A percentile compares a stretch with the other conserved stretches of the same genome.
These are phyloP conservation scores for Melanotaenia duboulayi DNA, from an alignment of 2,113 vertebrate genomes.

Conservation along the genomic window DNA sequence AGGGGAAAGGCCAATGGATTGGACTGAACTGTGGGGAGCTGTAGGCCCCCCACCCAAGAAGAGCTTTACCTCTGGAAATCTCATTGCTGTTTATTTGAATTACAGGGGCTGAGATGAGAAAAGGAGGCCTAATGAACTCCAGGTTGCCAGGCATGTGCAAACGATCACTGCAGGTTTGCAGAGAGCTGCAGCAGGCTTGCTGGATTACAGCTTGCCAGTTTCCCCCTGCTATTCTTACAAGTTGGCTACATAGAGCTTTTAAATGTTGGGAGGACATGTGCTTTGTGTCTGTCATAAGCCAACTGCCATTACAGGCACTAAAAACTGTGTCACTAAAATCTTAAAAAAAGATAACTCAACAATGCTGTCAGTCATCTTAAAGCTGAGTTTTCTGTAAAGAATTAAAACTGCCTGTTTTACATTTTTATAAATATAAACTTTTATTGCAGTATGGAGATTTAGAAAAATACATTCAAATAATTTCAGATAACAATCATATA, in stretches of 20 bases:
- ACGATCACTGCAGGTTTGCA: constrained; percentile 81
- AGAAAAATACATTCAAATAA: constrained; percentile 99
- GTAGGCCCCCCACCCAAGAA: constrained; percentile 78
- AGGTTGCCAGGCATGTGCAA: constrained; percentile 84
- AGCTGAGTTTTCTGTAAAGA: constrained; percentile 18
- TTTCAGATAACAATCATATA: constrained; percentile 97
- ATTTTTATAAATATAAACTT: constrained; percentile 99
- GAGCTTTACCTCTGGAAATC: constrained; percentile 83
- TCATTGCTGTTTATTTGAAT: constrained; percentile 87
- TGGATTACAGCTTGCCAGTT: constrained; percentile 71
- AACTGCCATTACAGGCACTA: constrained; percentile 40
- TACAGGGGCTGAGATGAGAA: constrained; percentile 82
- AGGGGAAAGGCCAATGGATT: constrained; percentile 59
- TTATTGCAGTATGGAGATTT: constrained; percentile 98
- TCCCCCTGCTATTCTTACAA: constrained; percentile 31
- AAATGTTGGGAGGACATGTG: constrained; percentile 55
- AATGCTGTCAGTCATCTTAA: constrained; percentile 1
- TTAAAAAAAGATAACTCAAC: constrained; percentile 7
- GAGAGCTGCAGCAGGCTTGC: constrained; percentile 65
- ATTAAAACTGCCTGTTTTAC: constrained; percentile 34
- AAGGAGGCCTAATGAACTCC: constrained; percentile 83
- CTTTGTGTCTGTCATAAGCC: constrained; percentile 58
- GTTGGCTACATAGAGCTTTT: constrained; percentile 61
- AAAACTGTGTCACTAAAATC: constrained; percentile 18
- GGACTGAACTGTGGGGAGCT: constrained; percentile 57